Percentiles rank a stretch among this genome's conserved stretches.
Evolutionary conservation across 2,888 invertebrate genomes (phyloP).

Genomic region (Pseudanteris insignis): DNA sequence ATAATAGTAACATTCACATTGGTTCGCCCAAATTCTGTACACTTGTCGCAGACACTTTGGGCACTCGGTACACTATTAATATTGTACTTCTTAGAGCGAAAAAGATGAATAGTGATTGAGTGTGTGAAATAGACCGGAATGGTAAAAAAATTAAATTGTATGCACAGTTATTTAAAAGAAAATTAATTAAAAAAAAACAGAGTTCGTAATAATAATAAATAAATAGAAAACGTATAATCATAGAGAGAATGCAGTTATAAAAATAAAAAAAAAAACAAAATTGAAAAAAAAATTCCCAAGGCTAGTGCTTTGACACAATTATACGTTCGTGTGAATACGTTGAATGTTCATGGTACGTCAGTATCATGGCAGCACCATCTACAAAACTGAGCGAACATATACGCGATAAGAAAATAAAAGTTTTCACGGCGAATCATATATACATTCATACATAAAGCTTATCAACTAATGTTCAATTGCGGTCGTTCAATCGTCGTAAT

Average conservation of each 20-base stretch:
- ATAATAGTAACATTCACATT: slow-evolving; percentile 40
- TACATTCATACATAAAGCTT: slow-evolving; percentile 40
- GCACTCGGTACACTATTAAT: slow-evolving; percentile 14
- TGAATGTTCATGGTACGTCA: slow-evolving; percentile 22
- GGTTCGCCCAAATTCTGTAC: slow-evolving; percentile 19
- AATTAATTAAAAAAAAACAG: too few species aligned
- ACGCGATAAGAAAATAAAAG: slow-evolving; percentile 32
- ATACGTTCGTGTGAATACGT: slow-evolving; percentile 22
- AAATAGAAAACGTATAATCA: too few species aligned
- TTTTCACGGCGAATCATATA: slow-evolving; percentile 24
- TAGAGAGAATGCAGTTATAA: too few species aligned
- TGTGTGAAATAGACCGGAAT: too few species aligned
- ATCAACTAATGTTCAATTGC: slow-evolving; percentile 20
- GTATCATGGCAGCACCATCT: slow-evolving; percentile 13
- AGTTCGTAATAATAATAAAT: too few species aligned
- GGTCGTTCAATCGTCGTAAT: too few species aligned
- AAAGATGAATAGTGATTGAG: slow-evolving; percentile 2
- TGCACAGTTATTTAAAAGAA: too few species aligned
- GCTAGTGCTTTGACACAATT: slow-evolving; percentile 19
- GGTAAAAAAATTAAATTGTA: too few species aligned
- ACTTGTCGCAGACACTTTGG: slow-evolving; percentile 17
- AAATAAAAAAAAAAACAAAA: too few species aligned
- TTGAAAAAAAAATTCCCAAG: slow-evolving; percentile 18
- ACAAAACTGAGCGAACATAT: slow-evolving; percentile 7
- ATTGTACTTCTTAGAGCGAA: slow-evolving; percentile 16